Base-by-base conservation (phyloP, 2,797 vertebrate genomes). In the Myotis planiceps region DNA sequence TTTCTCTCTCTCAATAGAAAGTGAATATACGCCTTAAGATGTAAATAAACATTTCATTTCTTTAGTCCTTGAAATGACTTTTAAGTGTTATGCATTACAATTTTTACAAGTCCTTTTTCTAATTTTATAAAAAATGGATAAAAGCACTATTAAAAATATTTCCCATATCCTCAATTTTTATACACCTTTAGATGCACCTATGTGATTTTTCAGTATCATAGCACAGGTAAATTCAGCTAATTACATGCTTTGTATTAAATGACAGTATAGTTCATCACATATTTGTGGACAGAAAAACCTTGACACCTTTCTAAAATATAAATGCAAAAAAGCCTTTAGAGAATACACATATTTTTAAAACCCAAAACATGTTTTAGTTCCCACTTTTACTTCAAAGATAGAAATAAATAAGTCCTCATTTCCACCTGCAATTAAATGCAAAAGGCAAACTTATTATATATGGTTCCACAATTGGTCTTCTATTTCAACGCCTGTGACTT, bases 361-460 rank as follows among this genome's bases (percentile, higher is more conserved):
- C 6, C 23, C 86, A 49, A 83, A 89, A 91, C 68, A 72, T 29
- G 21, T 82, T 63, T 39, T 81, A 51, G 16, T 34, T 72, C 19
- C 32, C 18, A 51, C 5, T 53, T 90, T 72, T 53, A 39, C 51
- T 90, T 95, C 85, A 90, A 92, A 94, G 49, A 21, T 15, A 87
- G 25, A 69, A 51, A 63, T 83, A 27, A 68, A 53, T 39, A 81
- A 79, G 37, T 69, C 79, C 49, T 72, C 25, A 65, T 16, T 88
- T 74, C 84, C 21, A 55, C 37, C 58, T 78, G 27, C 34, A 68
- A 92, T 76, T 75, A 71, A 88, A 87, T 76, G 9, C 21, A 58
- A 71, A 93, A 80, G 39, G 49, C 34, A 68, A 42, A 71, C 25
- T 69, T 66, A 37, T 32, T 66, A 81, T 0, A 45, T 29, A 84